Base-by-base conservation (phyloP, 2,113 vertebrate genomes). In the Seriola aureovittata region DNA sequence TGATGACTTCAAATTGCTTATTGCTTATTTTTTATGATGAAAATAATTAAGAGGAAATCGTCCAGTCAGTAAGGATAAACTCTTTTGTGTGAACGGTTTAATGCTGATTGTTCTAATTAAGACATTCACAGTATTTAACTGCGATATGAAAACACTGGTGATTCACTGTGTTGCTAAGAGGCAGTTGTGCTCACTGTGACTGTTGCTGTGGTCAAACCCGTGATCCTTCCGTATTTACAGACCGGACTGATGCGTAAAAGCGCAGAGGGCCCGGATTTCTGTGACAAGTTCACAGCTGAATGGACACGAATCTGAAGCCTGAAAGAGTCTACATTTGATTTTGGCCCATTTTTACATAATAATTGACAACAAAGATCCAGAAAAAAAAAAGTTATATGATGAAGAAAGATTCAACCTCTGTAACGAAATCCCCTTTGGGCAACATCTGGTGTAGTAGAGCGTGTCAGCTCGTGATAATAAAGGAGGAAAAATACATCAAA, bases 211-310 rank as follows among this genome's bases (percentile, higher is more conserved):
- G 7, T 46, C 32, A 63, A 68, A 72, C 12, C 40, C 3, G 13
- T 21, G 23, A 50, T 48, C 48, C 40, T 16, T 38, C 63, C 67
- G 17, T 64, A 2, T 75, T 12, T 17, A 54, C 40, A 23, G 5
- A 62, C 42, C 40, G 8, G 5, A 7, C 21, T 70, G 4, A 67
- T 78, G 87, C 81, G 89, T 69, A 90, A 89, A 89, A 72, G 67
- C 82, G 87, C 88, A 68, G 46, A 6, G 40, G 75, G 14, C 17
- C 12, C n/a, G 14, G 9, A 12, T 34, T 42, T 75, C 7, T 46
- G 73, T 48, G 32, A 21, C 23, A 48, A n/a, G 21, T 58, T 8
- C 1, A 3, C 42, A 25, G 36, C 17, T 66, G 58, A 38, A 55
- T 11, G 21, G 5, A 8, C 14, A 21, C 7, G 5, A 19, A 5